phyloP scores from a whole-genome alignment of 2,888 invertebrate genomes.

The Drosophila percnosoma region DNA sequence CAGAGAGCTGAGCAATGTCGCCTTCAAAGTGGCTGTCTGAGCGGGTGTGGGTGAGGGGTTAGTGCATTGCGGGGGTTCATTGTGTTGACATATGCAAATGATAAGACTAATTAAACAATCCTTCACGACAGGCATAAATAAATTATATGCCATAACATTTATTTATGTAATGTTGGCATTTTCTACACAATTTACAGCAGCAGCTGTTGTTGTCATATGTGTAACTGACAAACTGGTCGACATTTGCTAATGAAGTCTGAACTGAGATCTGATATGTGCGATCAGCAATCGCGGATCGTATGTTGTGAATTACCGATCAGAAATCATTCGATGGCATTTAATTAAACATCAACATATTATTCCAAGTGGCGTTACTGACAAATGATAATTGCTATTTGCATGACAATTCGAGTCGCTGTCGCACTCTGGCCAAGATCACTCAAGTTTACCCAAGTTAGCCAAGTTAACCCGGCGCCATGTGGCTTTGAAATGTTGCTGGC shows the following conservation, averaged over 20 bases:
- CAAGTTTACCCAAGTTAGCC: slow-evolving; percentile 29
- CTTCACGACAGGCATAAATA: slow-evolving; percentile 57
- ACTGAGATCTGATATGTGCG: slow-evolving; percentile 33
- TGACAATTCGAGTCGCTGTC: slow-evolving; percentile 69
- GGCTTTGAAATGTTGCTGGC: slow-evolving; percentile 71
- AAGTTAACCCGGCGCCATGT: slow-evolving; percentile 61
- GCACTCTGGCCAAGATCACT: slow-evolving; percentile 35
- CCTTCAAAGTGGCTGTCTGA: slow-evolving; percentile 20
- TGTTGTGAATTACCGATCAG: slow-evolving; percentile 34
- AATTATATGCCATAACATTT: slow-evolving; percentile 43
- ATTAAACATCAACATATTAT: slow-evolving; percentile 60
- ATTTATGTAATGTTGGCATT: slow-evolving; percentile 30
- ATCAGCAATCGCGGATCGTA: slow-evolving; percentile 27
- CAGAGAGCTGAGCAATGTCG: slow-evolving; percentile 23
- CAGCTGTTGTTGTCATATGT: slow-evolving; percentile 31
- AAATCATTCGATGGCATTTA: slow-evolving; percentile 64
- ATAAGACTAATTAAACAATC: slow-evolving; percentile 65
- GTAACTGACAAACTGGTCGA: slow-evolving; percentile 70
- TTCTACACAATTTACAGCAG: slow-evolving; percentile 65
- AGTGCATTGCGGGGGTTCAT: slow-evolving; percentile 30
- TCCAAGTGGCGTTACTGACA: slow-evolving; percentile 70
- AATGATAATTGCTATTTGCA: slow-evolving; percentile 79
- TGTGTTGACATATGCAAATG: slow-evolving; percentile 75
- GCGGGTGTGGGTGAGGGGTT: background rate
- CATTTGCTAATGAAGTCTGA: slow-evolving; percentile 63